Conservation (phyloP, 2,888 invertebrate genomes). For the Microdon myrmicae region DNA sequence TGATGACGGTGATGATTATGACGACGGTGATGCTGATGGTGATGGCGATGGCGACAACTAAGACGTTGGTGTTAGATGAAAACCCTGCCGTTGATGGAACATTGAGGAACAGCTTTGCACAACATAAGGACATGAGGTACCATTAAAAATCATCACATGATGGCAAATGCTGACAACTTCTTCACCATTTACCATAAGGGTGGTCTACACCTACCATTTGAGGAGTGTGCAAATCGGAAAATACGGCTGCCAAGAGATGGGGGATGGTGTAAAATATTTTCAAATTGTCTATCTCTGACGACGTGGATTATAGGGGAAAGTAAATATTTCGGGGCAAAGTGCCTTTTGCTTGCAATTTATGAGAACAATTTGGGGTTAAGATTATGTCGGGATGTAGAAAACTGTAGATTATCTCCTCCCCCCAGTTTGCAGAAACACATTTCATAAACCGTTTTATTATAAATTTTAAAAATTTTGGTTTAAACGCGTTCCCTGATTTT, state of each 20-base stretch:
- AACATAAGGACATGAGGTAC: conserved; percentile 39
- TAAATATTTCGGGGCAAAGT: conserved; percentile 41
- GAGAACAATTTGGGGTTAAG: conserved; percentile 42
- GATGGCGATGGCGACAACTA: conserved; percentile 27
- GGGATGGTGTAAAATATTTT: conserved; percentile 9
- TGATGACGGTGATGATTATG: conserved; percentile 10
- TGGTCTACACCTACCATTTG: too few species aligned
- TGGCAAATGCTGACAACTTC: conserved; percentile 29
- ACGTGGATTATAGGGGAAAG: conserved; percentile 24
- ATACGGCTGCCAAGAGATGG: not conserved
- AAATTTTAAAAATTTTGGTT: too few species aligned
- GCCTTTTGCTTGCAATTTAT: conserved; percentile 39
- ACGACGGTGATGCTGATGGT: conserved; percentile 9
- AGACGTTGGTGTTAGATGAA: conserved; percentile 29
- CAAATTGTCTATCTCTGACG: conserved; percentile 20
- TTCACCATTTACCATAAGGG: too few species aligned
- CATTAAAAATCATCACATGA: conserved; percentile 47
- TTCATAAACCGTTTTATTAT: too few species aligned
- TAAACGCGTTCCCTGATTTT: too few species aligned
- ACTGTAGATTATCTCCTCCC: conserved; percentile 1
- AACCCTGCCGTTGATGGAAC: conserved; percentile 38
- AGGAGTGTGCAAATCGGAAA: too few species aligned
- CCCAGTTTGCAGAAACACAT: too few species aligned
- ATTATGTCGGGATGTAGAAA: conserved; percentile 3
- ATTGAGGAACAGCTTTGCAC: conserved; percentile 41